A percentile compares a stretch with the other conserved stretches of the same genome.
These are phyloP conservation scores for Hyles euphorbiae DNA, from an alignment of 1,140 invertebrate genomes.

Conservation along the genomic window DNA sequence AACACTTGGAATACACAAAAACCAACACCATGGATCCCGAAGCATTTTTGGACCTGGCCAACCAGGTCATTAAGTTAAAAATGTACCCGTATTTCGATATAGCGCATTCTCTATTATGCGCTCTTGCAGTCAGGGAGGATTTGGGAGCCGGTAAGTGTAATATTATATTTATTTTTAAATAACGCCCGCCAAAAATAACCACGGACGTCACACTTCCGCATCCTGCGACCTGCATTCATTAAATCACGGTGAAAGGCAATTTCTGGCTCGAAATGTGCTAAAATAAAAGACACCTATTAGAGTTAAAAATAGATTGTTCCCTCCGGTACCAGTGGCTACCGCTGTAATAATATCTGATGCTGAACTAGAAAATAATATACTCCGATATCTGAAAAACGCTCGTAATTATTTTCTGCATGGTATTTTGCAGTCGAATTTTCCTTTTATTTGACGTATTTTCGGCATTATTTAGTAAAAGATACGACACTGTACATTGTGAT, in stretches of 20 bases:
- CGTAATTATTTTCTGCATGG: too few relatives aligned
- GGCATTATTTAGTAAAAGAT: too few relatives aligned
- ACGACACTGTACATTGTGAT: too few relatives aligned
- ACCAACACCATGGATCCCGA: conserved; percentile 91
- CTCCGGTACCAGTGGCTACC: conserved; percentile 23
- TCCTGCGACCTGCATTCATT: conserved; percentile 28
- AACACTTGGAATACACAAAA: conserved; percentile 33
- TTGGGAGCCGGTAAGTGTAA: conserved; percentile 87
- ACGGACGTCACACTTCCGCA: conserved; percentile 22
- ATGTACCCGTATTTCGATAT: conserved; percentile 99
- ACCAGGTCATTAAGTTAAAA: conserved; percentile 98
- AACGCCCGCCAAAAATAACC: conserved; percentile 33
- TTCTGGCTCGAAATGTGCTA: conserved; percentile 33
- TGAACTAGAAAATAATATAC: background rate
- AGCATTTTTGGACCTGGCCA: conserved; percentile 97
- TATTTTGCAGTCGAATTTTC: too few relatives aligned
- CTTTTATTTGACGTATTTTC: too few relatives aligned
- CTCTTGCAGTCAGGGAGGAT: conserved; percentile 96
- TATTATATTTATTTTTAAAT: conserved; percentile 37
- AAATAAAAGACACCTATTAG: conserved; percentile 56
- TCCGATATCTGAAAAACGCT: too few relatives aligned
- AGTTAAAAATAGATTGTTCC: conserved; percentile 63
- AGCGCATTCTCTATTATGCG: conserved; percentile 93
- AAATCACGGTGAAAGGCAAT: conserved; percentile 16
- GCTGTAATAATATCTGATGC: conserved; percentile 17